Evolutionary conservation across 2,888 invertebrate species (phyloP).

Genomic region (Empis stercorea): DNA sequence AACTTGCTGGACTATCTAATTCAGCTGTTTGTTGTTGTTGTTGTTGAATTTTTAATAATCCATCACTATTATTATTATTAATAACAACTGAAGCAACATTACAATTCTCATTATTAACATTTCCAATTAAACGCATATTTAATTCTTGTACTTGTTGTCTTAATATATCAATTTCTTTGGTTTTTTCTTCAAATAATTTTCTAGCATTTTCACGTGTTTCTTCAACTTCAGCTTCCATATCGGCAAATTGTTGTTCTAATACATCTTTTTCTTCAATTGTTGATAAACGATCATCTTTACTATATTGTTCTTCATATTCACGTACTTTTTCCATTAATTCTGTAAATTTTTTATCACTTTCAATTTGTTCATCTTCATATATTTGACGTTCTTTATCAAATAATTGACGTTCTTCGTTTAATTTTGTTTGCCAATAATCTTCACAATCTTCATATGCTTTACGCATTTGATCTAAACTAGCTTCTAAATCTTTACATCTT

Average conservation of each 20-base stretch:
- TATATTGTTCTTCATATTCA: constrained; percentile 69
- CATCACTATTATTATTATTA: not conserved
- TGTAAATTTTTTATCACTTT: constrained; percentile 61
- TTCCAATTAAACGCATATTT: constrained; percentile 30
- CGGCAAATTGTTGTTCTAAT: constrained; percentile 57
- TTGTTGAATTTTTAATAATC: not conserved
- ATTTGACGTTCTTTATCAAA: constrained; percentile 55
- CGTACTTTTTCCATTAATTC: constrained; percentile 60
- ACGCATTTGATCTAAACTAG: constrained; percentile 58
- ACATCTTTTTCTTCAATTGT: constrained; percentile 65
- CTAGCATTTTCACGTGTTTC: constrained; percentile 40
- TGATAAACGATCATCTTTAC: constrained; percentile 46
- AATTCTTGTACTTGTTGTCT: constrained; percentile 39
- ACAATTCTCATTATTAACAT: constrained; percentile 20
- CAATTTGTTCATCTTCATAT: constrained; percentile 57
- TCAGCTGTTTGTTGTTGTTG: constrained; percentile 13
- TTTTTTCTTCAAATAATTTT: constrained; percentile 41
- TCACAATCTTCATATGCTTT: constrained; percentile 74
- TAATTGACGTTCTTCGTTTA: constrained; percentile 62
- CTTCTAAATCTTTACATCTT: constrained; percentile 54
- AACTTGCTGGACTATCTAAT: constrained; percentile 31
- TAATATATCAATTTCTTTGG: constrained; percentile 42
- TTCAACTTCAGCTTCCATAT: constrained; percentile 57
- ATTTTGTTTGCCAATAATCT: constrained; percentile 72
- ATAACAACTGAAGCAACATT: too few species aligned